These are phyloP conservation scores for Heliconius melpomene DNA, from an alignment of 1,140 invertebrate genomes.

Conservation along the genomic window DNA sequence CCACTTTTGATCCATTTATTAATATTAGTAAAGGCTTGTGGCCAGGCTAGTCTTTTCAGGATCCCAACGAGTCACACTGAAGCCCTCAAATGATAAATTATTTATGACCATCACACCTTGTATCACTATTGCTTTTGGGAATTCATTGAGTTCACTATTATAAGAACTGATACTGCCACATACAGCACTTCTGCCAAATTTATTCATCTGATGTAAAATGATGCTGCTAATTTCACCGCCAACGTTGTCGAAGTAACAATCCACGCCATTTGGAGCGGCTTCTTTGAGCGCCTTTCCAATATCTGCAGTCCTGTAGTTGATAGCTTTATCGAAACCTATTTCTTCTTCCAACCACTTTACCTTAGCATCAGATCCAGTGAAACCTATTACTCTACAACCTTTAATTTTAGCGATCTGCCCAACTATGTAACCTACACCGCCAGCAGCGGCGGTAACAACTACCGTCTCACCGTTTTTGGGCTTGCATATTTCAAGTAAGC, in stretches of 20 bases:
- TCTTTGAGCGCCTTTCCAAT: slow-evolving; percentile 80
- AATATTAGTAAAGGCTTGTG: slow-evolving; percentile 73
- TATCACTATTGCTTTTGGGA: slow-evolving; percentile 66
- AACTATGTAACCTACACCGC: slow-evolving; percentile 86
- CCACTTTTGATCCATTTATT: slow-evolving; percentile 79
- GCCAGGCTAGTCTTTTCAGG: slow-evolving; percentile 55
- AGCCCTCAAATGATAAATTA: slow-evolving; percentile 78
- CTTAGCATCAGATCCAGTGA: slow-evolving; percentile 86
- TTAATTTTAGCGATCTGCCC: slow-evolving; percentile 74
- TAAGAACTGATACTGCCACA: slow-evolving; percentile 83
- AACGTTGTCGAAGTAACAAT: slow-evolving; percentile 75
- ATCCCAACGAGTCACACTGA: slow-evolving; percentile 55
- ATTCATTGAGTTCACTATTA: slow-evolving; percentile 58
- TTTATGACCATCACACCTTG: slow-evolving; percentile 77
- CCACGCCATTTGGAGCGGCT: slow-evolving; percentile 83
- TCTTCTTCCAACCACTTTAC: slow-evolving; percentile 85
- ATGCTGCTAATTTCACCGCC: slow-evolving; percentile 82
- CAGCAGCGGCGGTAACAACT: slow-evolving; percentile 84
- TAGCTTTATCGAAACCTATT: slow-evolving; percentile 62
- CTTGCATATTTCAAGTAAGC: slow-evolving; percentile 85
- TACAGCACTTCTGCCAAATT: slow-evolving; percentile 81
- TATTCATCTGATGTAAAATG: slow-evolving; percentile 84
- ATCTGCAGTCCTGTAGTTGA: slow-evolving; percentile 86
- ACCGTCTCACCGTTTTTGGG: slow-evolving; percentile 86
- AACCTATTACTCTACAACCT: slow-evolving; percentile 85